Base-by-base conservation (phyloP, 2,888 invertebrate genomes). In the Listrodromus nycthemerus region DNA sequence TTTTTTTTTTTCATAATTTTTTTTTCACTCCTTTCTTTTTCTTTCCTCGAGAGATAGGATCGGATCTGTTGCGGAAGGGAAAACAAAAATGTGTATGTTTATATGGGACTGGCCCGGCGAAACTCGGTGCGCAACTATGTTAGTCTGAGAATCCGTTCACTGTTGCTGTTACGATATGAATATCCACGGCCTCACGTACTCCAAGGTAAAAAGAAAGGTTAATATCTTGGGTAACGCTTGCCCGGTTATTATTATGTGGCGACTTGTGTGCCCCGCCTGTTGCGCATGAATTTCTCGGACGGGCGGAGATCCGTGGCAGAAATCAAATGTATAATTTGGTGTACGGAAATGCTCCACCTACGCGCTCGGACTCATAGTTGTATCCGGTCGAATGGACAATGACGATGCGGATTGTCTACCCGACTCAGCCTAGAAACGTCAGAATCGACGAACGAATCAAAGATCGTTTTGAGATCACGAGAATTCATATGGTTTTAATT, bases 171-270 rank as follows among this genome's bases (percentile, higher is more conserved):
- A 77, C 86, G 83, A 82, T 85, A 79, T 52, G 75, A 73, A 78
- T 65, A 30, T 33, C 16, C 21, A 27, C 41, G 70, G 61, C 27
- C 71, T 61, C 52, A 55, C 73, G 74, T 82, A 66, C 75, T 74
- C 84, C 85, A 87, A 87, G 86, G 86, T 84, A 81, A 87, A 87
- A 87, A 86, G 87, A 87, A 87, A 86, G 87, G 87, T 86, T 87
- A 85, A 85, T 82, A 85, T 82, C 83, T 85, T 85, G 85, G 85
- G 86, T 85, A 87, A 87, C 78, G 30, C 70, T 70, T 70, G 83
- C 21, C 76, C 83, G 65, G 74, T 85, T 81, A 85, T 85, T 81
- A 85, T 79, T 81, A 73, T 73, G 21, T 69, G 48, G 52, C 69
- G 58, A 5, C n/a, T 19, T 21, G 33, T 27, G 70, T 52, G 61